Evolutionary conservation across 2,797 vertebrate genomes (phyloP).

Genomic region (Rhinella marina): DNA sequence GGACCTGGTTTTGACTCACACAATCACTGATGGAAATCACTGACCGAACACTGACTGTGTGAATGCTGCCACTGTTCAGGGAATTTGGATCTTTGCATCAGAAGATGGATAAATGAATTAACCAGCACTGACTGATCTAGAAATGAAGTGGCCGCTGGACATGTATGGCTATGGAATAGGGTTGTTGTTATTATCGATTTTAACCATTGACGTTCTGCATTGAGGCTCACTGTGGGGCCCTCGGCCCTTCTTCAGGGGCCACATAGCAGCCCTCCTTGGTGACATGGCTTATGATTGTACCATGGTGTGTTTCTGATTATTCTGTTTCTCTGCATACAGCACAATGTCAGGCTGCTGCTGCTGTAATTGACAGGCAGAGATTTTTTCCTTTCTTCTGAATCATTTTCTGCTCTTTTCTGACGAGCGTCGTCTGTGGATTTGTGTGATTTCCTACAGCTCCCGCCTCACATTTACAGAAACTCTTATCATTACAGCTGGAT

Average conservation of each 20-base stretch:
- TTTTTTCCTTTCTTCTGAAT: neutral
- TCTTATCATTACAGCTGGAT: neutral
- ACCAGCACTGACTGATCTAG: neutral
- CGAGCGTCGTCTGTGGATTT: neutral
- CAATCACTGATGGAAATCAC: too few species aligned
- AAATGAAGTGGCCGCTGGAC: too few species aligned
- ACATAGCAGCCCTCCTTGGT: neutral
- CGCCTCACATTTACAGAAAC: constrained; percentile 1
- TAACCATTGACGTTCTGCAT: neutral
- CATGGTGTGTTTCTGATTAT: neutral
- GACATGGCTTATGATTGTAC: neutral
- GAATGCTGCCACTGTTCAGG: too few species aligned
- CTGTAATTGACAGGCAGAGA: neutral
- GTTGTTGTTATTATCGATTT: neutral
- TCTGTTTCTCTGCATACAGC: neutral
- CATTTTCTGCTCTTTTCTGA: neutral
- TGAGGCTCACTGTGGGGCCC: neutral
- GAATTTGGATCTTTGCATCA: too few species aligned
- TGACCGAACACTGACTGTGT: too few species aligned
- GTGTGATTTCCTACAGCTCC: constrained; percentile 8
- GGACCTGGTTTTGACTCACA: too few species aligned
- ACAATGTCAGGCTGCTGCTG: constrained; percentile 13
- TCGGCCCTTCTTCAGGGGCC: neutral
- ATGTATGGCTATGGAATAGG: too few species aligned
- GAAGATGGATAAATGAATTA: neutral